A percentile compares a stretch with the other conserved stretches of the same genome.
phyloP scores from a whole-genome alignment of 2,888 invertebrate genomes.

The Drosophila longiperda region DNA sequence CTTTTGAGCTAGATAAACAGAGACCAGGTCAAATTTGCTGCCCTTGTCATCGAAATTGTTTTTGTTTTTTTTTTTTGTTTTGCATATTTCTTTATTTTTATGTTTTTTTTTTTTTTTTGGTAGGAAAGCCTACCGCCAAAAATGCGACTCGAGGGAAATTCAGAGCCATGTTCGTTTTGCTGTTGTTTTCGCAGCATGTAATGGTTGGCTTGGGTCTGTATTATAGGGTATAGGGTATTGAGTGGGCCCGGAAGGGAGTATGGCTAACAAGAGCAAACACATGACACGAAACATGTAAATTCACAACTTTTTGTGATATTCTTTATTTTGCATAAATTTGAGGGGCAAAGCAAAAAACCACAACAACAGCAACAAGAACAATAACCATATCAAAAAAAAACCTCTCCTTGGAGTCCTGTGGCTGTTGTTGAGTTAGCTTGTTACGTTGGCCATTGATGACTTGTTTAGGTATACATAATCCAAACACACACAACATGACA shows the following conservation, averaged over 20 bases:
- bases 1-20: conserved; percentile 11
- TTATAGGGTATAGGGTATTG: not conserved
- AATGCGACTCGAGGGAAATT: conserved; percentile 76
- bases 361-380: conserved; percentile 2
- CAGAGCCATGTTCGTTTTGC: conserved; percentile 45
- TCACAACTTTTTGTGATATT: conserved; percentile 76
- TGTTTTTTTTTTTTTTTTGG: conserved; percentile 1
- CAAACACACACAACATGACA: conserved; percentile 47
- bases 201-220: conserved; percentile 21
- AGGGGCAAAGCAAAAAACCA: conserved; percentile 6
- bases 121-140: conserved; percentile 26
- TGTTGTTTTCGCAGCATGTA: conserved; percentile 32
- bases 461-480: conserved; percentile 50
- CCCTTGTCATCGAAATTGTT: conserved; percentile 45
- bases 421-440: conserved; percentile 32
- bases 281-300: conserved; percentile 57
- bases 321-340: conserved; percentile 77
- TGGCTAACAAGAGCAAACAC: conserved; percentile 52
- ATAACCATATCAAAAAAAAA: not conserved
- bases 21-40: conserved; percentile 51
- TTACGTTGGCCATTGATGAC: conserved; percentile 65
- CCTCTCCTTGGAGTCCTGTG: conserved; percentile 41
- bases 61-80: conserved; percentile 10
- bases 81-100: not conserved
- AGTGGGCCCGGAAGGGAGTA: not conserved